These are phyloP conservation scores for Zaprionus vittiger DNA, from an alignment of 1,140 invertebrate species.

Conservation along the genomic window DNA sequence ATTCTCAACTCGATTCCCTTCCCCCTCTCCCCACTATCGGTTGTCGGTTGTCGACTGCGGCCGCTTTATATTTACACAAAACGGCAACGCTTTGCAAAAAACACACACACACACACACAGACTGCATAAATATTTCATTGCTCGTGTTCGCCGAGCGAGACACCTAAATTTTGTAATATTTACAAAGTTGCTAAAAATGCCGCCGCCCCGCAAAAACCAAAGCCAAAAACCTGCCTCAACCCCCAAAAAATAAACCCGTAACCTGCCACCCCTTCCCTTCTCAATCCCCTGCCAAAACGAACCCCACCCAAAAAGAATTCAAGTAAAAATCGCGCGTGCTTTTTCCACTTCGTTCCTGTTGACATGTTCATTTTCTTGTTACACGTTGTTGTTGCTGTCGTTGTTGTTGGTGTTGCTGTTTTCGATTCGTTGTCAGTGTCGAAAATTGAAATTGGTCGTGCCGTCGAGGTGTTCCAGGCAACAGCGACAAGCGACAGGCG, in stretches of 20 bases:
- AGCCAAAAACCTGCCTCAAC: conserved; percentile 24
- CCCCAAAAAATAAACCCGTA: conserved; percentile 26
- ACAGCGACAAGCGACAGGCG: conserved; percentile 17
- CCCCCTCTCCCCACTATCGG: not conserved
- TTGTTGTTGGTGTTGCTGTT: conserved; percentile 49
- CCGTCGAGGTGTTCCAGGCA: conserved; percentile 33
- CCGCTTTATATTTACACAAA: conserved; percentile 74
- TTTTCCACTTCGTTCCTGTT: conserved; percentile 53
- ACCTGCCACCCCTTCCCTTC: conserved; percentile 12
- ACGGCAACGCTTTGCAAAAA: conserved; percentile 65
- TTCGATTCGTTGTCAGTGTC: conserved; percentile 36
- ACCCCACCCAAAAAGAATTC: conserved; percentile 39
- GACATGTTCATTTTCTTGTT: conserved; percentile 81
- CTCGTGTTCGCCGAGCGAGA: conserved; percentile 70
- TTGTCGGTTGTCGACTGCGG: conserved; percentile 50
- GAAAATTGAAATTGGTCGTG: conserved; percentile 57
- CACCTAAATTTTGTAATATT: conserved; percentile 83
- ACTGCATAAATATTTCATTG: conserved; percentile 79
- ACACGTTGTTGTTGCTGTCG: conserved; percentile 55
- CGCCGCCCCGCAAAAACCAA: conserved; percentile 44
- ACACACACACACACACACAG: conserved; percentile 51
- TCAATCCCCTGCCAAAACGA: not conserved
- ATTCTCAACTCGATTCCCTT: not conserved
- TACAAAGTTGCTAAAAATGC: conserved; percentile 79
- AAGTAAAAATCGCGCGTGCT: conserved; percentile 70